Conservation (phyloP, 2,113 vertebrate genomes). For the Hyperopisus bebe region DNA sequence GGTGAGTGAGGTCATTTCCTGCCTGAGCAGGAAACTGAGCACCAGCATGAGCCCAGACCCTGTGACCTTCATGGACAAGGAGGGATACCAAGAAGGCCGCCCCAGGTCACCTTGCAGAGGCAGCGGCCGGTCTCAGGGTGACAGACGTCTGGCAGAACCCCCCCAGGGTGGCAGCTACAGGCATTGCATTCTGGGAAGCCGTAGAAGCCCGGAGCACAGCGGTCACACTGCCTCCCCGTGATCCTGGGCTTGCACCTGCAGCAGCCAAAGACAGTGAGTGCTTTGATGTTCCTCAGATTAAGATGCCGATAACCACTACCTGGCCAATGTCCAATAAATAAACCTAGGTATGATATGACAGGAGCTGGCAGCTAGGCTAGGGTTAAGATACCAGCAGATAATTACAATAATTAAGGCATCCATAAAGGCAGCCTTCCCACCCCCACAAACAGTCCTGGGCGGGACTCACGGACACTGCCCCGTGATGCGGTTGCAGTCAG, state of each 20-base stretch:
- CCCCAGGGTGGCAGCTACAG: constrained; percentile 70
- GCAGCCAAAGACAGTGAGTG: background rate
- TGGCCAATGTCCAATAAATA: background rate
- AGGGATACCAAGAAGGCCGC: background rate
- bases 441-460: background rate
- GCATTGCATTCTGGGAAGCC: constrained; percentile 74
- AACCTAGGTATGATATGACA: background rate
- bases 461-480: constrained; percentile 83
- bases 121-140: constrained; percentile 73
- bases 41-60: background rate
- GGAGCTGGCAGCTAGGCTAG: background rate
- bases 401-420: background rate
- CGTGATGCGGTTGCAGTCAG: constrained; percentile 62
- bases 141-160: constrained; percentile 67
- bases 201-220: constrained; percentile 71
- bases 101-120: constrained; percentile 80
- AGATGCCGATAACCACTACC: background rate
- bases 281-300: background rate
- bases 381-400: background rate
- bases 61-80: background rate
- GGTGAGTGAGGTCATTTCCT: background rate
- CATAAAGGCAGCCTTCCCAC: background rate
- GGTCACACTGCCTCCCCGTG: constrained; percentile 73
- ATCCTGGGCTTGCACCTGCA: constrained; percentile 79
- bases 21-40: background rate